Evolutionary conservation across 2,113 vertebrate species (phyloP), one percentile per base, ranked within the genome.

Genomic region (Carassius carassius): DNA sequence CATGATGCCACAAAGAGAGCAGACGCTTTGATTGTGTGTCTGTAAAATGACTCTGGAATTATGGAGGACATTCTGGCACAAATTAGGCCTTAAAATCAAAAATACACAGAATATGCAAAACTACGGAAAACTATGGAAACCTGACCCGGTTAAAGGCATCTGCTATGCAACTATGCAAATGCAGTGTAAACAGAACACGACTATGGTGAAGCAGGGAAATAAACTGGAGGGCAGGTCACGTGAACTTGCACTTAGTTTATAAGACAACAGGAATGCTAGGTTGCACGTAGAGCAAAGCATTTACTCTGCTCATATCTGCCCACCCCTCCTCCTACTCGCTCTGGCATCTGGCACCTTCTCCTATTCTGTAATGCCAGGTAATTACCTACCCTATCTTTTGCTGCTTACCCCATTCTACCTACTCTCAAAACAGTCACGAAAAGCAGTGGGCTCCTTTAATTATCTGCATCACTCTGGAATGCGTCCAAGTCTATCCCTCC

Each of bases 351-450:
- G 81, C 84, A 72, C 76, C 80, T 82, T 83, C 85, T 85, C 86
- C 69, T 83, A 75, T 81, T 84, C 74, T 29, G 78, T 84, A 82
- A 85, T 76, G 86, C 73, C 85, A 86, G 86, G 87, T 84, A 87
- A 89, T 89, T 86, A 87, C 85, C 84, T 47, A 85, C 69, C 85
- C 81, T 87, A 88, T 86, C 86, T 89, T 72, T 84, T 89, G 86
- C 85, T 79, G 86, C 86, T 78, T 62, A 82, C 78, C 84, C 84
- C 80, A 35, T 79, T 87, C 87, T 86, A 87, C 86, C 81, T 74
- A 87, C 86, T 81, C 77, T 51, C 32, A 81, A 86, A 84, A 77
- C 84, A 82, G 82, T 79, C 65, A 9, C 79, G 78, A 80, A 83
- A 77, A 86, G 82, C 82, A 62, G 67, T 84, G 47, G 72, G 58